Conservation (phyloP, 2,113 vertebrate genomes). For the Atlantisia rogersi region DNA sequence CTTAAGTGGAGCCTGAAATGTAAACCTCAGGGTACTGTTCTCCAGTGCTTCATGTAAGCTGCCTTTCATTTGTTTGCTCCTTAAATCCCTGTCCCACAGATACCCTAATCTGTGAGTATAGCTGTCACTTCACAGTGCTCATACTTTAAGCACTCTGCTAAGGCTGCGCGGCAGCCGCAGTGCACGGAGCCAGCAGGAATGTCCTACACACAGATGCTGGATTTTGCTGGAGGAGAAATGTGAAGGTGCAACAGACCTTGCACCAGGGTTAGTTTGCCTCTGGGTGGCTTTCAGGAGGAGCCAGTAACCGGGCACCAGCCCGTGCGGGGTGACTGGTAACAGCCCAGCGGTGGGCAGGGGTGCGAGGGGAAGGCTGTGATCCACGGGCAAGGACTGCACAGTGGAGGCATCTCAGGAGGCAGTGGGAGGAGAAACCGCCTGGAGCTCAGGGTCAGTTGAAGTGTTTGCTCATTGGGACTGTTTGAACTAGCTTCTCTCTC, state of each 20-base stretch:
- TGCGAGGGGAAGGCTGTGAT: background rate
- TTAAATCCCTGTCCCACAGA: background rate
- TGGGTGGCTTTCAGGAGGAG: accelerated
- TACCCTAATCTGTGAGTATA: background rate
- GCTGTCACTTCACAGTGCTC: background rate
- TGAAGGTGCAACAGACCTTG: accelerated
- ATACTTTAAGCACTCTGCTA: background rate
- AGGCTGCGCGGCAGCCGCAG: background rate
- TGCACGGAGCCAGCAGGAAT: accelerated
- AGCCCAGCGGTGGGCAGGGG: background rate
- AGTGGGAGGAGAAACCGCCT: background rate
- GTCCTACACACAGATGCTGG: background rate
- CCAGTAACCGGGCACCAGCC: background rate
- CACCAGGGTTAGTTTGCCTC: background rate
- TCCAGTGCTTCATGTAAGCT: background rate
- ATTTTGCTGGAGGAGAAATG: background rate
- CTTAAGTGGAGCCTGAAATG: slow-evolving; percentile 24
- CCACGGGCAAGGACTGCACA: background rate
- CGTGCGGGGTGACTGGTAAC: accelerated
- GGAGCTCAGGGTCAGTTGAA: background rate
- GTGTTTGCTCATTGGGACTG: background rate
- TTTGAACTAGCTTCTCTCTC: background rate
- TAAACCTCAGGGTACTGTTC: background rate
- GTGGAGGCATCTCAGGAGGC: background rate
- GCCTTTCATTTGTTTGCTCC: background rate